Conservation (phyloP, 2,888 invertebrate genomes). For the Chrysomela aeneicollis region DNA sequence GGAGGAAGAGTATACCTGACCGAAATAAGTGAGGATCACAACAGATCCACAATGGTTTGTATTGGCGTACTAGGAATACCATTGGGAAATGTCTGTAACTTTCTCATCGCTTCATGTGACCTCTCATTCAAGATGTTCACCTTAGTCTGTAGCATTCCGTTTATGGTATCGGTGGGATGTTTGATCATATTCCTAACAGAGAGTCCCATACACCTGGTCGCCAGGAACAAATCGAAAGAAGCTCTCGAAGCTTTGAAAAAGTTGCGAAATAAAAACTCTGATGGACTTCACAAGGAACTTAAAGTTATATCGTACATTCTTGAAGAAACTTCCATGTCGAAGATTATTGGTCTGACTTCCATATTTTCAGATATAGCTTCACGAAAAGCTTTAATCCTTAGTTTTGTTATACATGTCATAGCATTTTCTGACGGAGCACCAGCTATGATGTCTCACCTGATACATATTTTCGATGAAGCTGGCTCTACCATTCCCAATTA, state of each 20-base stretch:
- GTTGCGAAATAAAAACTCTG: conserved; percentile 21
- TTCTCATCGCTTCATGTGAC: conserved; percentile 40
- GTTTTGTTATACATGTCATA: not conserved
- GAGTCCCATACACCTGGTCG: conserved; percentile 43
- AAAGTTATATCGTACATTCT: not conserved
- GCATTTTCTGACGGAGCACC: conserved; percentile 6
- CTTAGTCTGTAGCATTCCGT: conserved; percentile 40
- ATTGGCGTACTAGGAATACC: conserved; percentile 49
- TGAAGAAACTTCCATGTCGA: not conserved
- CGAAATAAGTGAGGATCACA: conserved; percentile 81
- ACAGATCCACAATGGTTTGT: conserved; percentile 75
- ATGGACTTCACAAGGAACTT: not conserved
- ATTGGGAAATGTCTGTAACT: conserved; percentile 42
- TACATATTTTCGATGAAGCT: conserved; percentile 19
- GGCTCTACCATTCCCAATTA: conserved; percentile 10
- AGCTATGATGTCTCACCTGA: conserved; percentile 14
- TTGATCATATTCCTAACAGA: conserved; percentile 43
- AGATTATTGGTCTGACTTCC: not conserved
- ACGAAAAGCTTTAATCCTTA: not conserved
- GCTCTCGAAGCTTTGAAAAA: conserved; percentile 66
- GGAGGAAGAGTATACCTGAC: conserved; percentile 81
- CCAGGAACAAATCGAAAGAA: conserved; percentile 64
- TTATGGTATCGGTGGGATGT: conserved; percentile 34
- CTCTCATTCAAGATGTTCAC: conserved; percentile 39
- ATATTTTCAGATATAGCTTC: not conserved